Evolutionary conservation across 2,113 vertebrate species (phyloP).

Genomic region (Delphinapterus leucas): DNA sequence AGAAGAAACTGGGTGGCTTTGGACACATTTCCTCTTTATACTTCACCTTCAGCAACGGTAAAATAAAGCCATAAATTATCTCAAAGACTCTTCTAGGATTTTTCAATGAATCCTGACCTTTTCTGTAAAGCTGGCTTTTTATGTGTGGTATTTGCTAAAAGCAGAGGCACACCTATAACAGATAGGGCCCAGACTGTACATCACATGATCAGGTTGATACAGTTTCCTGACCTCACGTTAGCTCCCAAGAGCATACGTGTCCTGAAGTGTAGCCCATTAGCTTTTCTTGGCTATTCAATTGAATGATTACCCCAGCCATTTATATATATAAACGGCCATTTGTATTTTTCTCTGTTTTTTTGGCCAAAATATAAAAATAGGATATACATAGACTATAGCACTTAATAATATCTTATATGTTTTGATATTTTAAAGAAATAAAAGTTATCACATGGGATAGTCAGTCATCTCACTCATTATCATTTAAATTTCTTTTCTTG

Average conservation of each 20-base stretch:
- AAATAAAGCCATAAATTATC: neutral
- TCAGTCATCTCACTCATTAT: neutral
- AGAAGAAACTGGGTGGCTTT: neutral
- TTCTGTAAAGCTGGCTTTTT: neutral
- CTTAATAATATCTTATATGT: neutral
- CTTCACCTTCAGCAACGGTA: neutral
- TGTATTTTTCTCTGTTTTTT: neutral
- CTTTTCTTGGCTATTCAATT: neutral
- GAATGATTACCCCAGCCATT: neutral
- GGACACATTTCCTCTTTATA: neutral
- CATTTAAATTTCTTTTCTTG: neutral
- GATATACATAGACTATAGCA: neutral
- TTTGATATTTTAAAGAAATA: slow-evolving; percentile 33
- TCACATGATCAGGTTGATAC: neutral
- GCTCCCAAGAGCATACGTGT: neutral
- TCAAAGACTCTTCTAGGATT: neutral
- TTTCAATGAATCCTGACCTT: neutral
- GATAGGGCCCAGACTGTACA: neutral
- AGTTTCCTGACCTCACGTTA: neutral
- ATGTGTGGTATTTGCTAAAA: neutral
- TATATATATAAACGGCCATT: neutral
- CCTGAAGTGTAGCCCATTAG: neutral
- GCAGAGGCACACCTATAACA: neutral
- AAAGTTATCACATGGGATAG: neutral
- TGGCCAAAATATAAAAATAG: neutral